Conservation (phyloP, 2,797 vertebrate species). For the Etheostoma nigrum region DNA sequence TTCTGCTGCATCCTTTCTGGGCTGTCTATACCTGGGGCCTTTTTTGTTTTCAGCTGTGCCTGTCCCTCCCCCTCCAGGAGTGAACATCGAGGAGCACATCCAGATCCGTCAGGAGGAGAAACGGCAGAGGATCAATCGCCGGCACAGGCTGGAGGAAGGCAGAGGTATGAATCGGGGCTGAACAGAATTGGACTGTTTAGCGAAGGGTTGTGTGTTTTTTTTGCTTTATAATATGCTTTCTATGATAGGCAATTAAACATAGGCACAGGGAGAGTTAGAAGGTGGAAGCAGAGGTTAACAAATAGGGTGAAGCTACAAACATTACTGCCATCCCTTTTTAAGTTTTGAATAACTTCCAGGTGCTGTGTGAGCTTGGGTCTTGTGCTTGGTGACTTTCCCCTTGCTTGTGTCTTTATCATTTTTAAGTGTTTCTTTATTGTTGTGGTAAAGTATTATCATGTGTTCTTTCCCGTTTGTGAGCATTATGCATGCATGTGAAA, state of each 20-base stretch:
- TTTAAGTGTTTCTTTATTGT: constrained; percentile 73
- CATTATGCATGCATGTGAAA: constrained; percentile 99
- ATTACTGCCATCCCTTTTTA: constrained; percentile 32
- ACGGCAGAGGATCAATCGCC: constrained; percentile 94
- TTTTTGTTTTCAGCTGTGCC: constrained; percentile 93
- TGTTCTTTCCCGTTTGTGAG: constrained; percentile 91
- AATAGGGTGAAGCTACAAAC: constrained; percentile 23
- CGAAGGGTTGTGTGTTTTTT: constrained; percentile 16
- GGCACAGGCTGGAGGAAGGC: constrained; percentile 95
- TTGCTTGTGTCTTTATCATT: constrained; percentile 70
- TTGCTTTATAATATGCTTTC: constrained; percentile 10
- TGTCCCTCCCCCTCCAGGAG: constrained; percentile 95
- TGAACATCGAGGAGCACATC: constrained; percentile 99
- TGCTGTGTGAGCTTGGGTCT: constrained; percentile 71
- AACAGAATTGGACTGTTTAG: constrained; percentile 13
- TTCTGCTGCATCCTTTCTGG: constrained; percentile 70
- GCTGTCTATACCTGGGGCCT: constrained; percentile 73
- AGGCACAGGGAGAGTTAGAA: constrained; percentile 14
- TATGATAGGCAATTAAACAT: constrained; percentile 23
- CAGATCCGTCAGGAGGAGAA: constrained; percentile 99
- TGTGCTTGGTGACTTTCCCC: constrained; percentile 73
- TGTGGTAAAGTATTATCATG: constrained; percentile 85
- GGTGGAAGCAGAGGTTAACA: constrained; percentile 23
- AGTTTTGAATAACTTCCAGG: constrained; percentile 35
- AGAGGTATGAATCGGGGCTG: constrained; percentile 88